These are phyloP conservation scores for Falco peregrinus DNA, from an alignment of 2,797 vertebrate species.

Conservation along the genomic window DNA sequence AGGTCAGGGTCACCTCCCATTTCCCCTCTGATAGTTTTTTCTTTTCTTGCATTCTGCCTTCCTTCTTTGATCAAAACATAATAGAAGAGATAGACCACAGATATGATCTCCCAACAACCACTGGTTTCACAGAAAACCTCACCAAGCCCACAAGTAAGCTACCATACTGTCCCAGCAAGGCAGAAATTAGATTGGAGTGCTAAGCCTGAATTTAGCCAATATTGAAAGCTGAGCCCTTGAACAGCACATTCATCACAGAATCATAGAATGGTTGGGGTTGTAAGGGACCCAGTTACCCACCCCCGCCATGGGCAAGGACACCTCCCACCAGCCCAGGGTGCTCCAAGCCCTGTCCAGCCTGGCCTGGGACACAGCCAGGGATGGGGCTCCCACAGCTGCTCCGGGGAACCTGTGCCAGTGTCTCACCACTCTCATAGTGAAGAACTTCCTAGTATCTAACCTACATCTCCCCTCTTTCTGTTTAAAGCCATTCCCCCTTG, in stretches of 20 bases:
- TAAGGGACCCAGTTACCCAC: too few relatives aligned
- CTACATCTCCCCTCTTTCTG: too few relatives aligned
- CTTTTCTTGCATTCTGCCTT: background rate
- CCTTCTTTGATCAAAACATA: background rate
- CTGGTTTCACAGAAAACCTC: background rate
- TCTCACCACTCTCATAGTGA: too few relatives aligned
- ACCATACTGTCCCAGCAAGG: background rate
- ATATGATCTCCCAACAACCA: background rate
- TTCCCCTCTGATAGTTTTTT: background rate
- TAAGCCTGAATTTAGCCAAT: background rate
- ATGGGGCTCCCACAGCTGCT: too few relatives aligned
- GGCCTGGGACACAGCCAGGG: too few relatives aligned
- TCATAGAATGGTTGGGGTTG: too few relatives aligned
- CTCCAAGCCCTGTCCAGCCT: too few relatives aligned
- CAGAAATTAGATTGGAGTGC: background rate
- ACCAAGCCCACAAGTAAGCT: background rate
- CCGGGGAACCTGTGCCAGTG: too few relatives aligned
- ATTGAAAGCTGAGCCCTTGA: background rate
- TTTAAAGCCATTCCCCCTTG: too few relatives aligned
- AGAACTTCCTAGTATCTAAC: too few relatives aligned
- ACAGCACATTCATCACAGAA: background rate
- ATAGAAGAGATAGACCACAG: background rate
- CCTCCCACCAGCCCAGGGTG: too few relatives aligned
- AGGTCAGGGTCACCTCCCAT: background rate
- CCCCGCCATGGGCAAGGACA: too few relatives aligned